Base-by-base conservation (phyloP, 2,113 vertebrate species). In the Psittacara wagleri region DNA sequence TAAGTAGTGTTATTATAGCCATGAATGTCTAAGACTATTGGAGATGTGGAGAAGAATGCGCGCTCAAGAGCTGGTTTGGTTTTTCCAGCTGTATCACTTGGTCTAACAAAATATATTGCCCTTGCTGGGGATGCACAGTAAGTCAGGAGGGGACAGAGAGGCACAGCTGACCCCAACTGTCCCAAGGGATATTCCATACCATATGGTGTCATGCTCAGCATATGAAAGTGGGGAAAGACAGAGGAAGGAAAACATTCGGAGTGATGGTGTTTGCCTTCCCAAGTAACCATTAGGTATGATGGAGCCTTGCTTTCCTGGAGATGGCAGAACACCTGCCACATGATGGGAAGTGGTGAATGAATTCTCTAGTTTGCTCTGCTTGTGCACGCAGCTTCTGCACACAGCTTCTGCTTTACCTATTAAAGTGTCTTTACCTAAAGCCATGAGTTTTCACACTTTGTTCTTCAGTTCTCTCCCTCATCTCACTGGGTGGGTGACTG, bases 61-160 rank as follows among this genome's bases (percentile, higher is more conserved):
- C 0, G 0, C 39, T 72, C 37, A 41, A 20, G 43, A 84, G 62
- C 11, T 33, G 10, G 16, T 16, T 64, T 43, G 1, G 10, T 80
- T 84, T 51, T 74, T 66, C 48, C 72, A 92, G 6, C 24, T 62
- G 0, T 33, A 83, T 48, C n/a, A 49, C 31, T 11, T 57, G 22
- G 39, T n/a, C 28, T 86, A 73, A 74, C 13, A 69, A 93, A 90
- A 88, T n/a, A 15, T 4, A 83, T 13, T 41, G 17, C 15, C 22
- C 46, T 54, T 59, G 33, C 33, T 59, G 57, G 57, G 57, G 57
- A n/a, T 35, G 57, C 33, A 35, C 13, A 35, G 9, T 35, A 59
- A 35, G 33, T 35, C 33, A 35, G 57, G 33, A 59, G 57, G 57
- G 22, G 57, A 59, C 57, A 59, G 9, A 35, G 57, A 15, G 57